These are phyloP conservation scores for Girardinichthys multiradiatus DNA, from an alignment of 2,113 vertebrate species.

Conservation along the genomic window DNA sequence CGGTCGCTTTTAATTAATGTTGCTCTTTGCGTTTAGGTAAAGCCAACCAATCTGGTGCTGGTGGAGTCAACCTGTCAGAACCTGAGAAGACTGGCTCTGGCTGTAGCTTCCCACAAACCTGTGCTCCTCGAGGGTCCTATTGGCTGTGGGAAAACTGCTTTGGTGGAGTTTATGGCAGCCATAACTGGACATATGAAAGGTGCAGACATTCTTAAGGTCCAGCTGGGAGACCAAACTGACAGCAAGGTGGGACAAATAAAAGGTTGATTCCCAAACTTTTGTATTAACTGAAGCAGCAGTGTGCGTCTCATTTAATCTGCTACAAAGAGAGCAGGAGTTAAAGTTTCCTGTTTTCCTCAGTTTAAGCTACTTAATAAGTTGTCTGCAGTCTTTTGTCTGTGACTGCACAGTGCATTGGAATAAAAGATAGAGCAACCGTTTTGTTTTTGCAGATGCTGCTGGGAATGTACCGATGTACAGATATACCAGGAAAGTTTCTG, in stretches of 20 bases:
- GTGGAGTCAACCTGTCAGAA: conserved; percentile 89
- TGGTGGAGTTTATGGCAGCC: conserved; percentile 89
- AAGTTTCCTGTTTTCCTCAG: no score
- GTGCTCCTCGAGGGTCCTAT: conserved; percentile 96
- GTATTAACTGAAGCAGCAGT: no score
- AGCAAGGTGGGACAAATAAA: conserved; percentile 87
- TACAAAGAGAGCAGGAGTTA: no score
- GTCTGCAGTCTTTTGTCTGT: neutral
- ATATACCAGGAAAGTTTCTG: conserved; percentile 94
- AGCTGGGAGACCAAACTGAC: conserved; percentile 97
- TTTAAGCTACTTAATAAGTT: no score
- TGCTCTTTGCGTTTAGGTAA: conserved; percentile 33
- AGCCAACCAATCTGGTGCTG: conserved; percentile 81
- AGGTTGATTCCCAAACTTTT: neutral
- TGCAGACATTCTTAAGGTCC: conserved; percentile 92
- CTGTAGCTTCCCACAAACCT: conserved; percentile 88
- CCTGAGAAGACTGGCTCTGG: conserved; percentile 90
- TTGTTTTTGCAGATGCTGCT: conserved; percentile 85
- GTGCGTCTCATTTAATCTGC: no score
- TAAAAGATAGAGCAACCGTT: neutral
- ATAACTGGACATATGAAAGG: conserved; percentile 88
- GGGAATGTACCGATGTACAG: conserved; percentile 97
- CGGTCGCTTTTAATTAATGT: neutral
- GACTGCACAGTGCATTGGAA: neutral
- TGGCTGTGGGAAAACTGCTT: conserved; percentile 93